Percentiles rank a stretch among this genome's conserved stretches.
These are phyloP conservation scores for Macroramphosus scolopax DNA, from an alignment of 2,797 vertebrate genomes.

Conservation along the genomic window DNA sequence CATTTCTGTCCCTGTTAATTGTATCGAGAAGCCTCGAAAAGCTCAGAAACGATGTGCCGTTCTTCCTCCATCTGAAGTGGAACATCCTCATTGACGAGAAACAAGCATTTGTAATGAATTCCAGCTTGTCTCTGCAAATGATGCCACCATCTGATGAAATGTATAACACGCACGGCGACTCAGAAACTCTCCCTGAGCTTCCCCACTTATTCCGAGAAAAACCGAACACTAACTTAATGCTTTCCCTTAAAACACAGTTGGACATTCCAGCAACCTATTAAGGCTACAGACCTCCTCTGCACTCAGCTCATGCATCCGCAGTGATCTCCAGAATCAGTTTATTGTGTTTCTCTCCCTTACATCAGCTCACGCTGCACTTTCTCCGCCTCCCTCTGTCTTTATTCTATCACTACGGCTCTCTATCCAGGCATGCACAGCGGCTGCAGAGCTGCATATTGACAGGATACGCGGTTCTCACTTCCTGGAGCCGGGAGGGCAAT, in stretches of 20 bases:
- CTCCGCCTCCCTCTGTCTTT: slow-evolving; percentile 22
- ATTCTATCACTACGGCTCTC: slow-evolving; percentile 32
- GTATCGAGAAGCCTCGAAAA: no score
- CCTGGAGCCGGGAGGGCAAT: slow-evolving; percentile 56
- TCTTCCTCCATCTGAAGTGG: no score
- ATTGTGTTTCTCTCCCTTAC: slow-evolving; percentile 25
- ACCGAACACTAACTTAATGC: slow-evolving; percentile 35
- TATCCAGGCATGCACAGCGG: slow-evolving; percentile 42
- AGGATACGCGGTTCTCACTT: slow-evolving; percentile 50
- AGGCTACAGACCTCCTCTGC: slow-evolving; percentile 40
- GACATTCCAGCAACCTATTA: slow-evolving; percentile 41
- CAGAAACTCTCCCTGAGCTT: no score
- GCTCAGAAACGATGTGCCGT: no score
- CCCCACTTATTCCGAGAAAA: no score
- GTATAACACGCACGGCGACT: slow-evolving; percentile 10
- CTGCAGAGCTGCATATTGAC: slow-evolving; percentile 56
- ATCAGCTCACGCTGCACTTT: slow-evolving; percentile 27
- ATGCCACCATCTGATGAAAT: slow-evolving; percentile 30
- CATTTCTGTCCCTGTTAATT: no score
- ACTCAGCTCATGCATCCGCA: slow-evolving; percentile 22
- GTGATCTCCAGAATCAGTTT: slow-evolving; percentile 37
- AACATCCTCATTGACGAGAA: no score
- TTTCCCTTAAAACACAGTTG: slow-evolving; percentile 43
- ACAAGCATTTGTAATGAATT: slow-evolving; percentile 12
- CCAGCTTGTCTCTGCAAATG: slow-evolving; percentile 8